phyloP scores from a whole-genome alignment of 92 coral and sea anemone species.

The Epizoanthus stellaris region DNA sequence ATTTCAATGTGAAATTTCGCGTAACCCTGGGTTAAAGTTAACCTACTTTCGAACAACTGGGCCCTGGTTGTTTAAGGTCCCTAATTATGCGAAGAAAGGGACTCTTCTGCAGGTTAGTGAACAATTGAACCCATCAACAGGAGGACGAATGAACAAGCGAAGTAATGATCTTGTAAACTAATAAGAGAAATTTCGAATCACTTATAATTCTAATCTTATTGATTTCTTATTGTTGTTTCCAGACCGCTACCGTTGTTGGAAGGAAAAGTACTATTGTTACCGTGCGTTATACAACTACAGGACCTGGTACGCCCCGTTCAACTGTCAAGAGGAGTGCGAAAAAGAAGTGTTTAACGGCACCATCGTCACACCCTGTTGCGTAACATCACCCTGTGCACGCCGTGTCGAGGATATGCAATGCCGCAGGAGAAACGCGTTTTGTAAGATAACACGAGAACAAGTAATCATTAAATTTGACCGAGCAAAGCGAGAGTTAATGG shows the following conservation, averaged over 20 bases:
- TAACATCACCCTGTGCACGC: conserved; percentile 55
- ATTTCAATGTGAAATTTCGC: too few species aligned
- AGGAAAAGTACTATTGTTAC: conserved; percentile 46
- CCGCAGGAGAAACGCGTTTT: conserved; percentile 63
- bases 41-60: too few species aligned
- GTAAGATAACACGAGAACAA: conserved; percentile 57
- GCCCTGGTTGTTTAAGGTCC: too few species aligned
- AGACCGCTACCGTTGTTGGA: conserved; percentile 53
- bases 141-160: too few species aligned
- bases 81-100: too few species aligned
- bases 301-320: conserved; percentile 47
- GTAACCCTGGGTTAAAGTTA: too few species aligned
- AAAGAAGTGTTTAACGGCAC: conserved; percentile 62
- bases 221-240: neutral
- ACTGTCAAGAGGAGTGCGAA: conserved; percentile 71
- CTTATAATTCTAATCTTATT: neutral
- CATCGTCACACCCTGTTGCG: conserved; percentile 73
- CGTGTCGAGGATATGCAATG: conserved; percentile 60
- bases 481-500: conserved; percentile 35
- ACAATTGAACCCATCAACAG: too few species aligned
- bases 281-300: conserved; percentile 53
- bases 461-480: conserved; percentile 49
- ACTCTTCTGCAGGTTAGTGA: too few species aligned
- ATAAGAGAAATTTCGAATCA: too few species aligned
- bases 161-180: too few species aligned